Base-by-base conservation (phyloP, 2,797 vertebrate genomes). In the Carduelis carduelis region DNA sequence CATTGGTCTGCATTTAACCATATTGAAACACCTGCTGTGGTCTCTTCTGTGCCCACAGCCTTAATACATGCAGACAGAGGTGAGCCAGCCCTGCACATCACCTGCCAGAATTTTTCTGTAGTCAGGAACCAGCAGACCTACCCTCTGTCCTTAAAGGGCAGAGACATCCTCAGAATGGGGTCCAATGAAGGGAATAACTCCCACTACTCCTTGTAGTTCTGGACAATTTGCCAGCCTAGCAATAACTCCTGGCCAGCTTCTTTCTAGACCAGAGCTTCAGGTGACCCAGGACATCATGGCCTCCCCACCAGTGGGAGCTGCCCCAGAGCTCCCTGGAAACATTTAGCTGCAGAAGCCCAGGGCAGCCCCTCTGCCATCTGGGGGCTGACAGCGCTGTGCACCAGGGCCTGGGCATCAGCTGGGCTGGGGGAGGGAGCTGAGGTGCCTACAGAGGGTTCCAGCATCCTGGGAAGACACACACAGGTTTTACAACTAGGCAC, bases 211-310 rank as follows among this genome's bases (percentile, higher is more conserved):
- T 17, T 12, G 8, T 39, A 52, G 11, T 11, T 61, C 49, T 60
- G 1, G 1, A 55, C 24, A 65, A 28, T 59, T 69, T 65, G 14
- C 27, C 34, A 12, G 28, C 30, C 8, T 14, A 79, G 46, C 32
- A 69, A 13, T 30, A 30, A 23, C 55, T 63, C n/a, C 64, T 86
- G 83, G 12, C 16, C 5, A 3, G 18, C 41, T 78, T 78, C 39
- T 61, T 81, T 61, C 70, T 57, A 39, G 53, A 49, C 9, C 43
- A 28, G 43, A 14, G 6, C 6, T 86, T 37, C 26, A 53, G 37
- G 14, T 46, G 50, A 39, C 19, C 4, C 7, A 5, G 34, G 16
- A 23, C 6, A 18, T 17, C 0, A 0, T 24, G 35, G 11, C 30
- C 44, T 75, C 4, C 4, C 39, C 4, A 1, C 50, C 21, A 39